Evolutionary conservation across 2,113 vertebrate species (phyloP), one percentile per base, ranked within the genome.

Genomic region (Cavia porcellus): DNA sequence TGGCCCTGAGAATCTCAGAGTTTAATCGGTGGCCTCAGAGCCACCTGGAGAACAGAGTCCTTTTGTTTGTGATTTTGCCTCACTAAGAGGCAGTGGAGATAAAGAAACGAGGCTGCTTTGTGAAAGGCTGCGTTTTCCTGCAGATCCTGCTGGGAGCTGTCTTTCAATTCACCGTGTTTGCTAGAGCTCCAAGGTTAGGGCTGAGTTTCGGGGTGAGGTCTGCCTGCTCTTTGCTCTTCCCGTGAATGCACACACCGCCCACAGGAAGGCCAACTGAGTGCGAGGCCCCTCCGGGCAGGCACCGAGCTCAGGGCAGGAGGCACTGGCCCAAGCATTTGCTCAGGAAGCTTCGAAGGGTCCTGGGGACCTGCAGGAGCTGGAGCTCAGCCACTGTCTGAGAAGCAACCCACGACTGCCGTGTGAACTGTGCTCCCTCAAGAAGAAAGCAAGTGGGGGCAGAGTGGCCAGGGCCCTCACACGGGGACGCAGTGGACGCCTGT

Each of bases 1-100:
- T 95, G 74, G 6, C 59, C 94, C 93, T 93, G 86, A 92, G 94
- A 94, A 95, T 66, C 1, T 3, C 83, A 24, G 28, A 35, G 74
- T 86, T 94, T 97, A 97, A 98, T 98, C 92, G 86, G 8, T 68
- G 92, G 38, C 93, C 95, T 68, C 96, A 59, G 64, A 97, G 38
- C 74, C 13, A 0, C 86, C 83, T 79, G 0, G 94, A 55, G 90
- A 93, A 30, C 87, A 89, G 77, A 97, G 82, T 83, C 0, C 92
- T 90, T 93, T 88, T 20, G 4, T 93, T 83, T 91, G 87, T 74
- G 6, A 86, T 83, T 83, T 84, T 28, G 66, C 90, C 92, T 86
- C 72, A 38, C 86, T 72, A 42, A 5, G 64, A 91, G 84, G 38
- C 95, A 45, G 62, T 0, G 59, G 38, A 32, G 47, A 42, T 89